These are phyloP conservation scores for Leuctra nigra DNA, from an alignment of 2,888 invertebrate species.

Conservation along the genomic window DNA sequence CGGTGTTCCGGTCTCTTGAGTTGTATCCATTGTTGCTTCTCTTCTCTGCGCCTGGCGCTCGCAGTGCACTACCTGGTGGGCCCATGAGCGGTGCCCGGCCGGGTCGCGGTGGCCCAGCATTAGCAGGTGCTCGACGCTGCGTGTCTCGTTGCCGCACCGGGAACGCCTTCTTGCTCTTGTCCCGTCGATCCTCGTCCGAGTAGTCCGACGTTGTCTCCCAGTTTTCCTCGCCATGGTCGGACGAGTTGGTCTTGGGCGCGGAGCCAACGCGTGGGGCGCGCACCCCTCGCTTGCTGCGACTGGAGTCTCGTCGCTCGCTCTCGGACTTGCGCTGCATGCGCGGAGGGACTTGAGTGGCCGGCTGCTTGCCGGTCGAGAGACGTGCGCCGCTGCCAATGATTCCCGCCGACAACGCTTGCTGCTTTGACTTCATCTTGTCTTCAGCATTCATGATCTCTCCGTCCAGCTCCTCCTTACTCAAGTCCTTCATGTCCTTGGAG, in stretches of 20 bases:
- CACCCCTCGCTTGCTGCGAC: constrained; percentile 24
- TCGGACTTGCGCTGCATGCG: constrained; percentile 28
- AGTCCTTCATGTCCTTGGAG: constrained; percentile 33
- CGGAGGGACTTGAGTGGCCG: constrained; percentile 27
- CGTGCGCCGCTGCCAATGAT: constrained; percentile 45
- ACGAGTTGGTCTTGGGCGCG: constrained; percentile 36
- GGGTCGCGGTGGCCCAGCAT: constrained; percentile 23
- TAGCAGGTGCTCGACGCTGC: constrained; percentile 9
- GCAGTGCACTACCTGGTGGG: constrained; percentile 29
- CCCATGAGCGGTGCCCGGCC: constrained; percentile 26
- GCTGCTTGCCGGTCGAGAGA: constrained; percentile 24
- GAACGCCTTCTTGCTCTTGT: constrained; percentile 35
- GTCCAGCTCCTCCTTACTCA: constrained; percentile 24
- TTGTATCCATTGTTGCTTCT: constrained; percentile 28
- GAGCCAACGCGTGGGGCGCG: constrained; percentile 6
- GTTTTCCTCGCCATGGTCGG: constrained; percentile 52
- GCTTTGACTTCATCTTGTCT: constrained; percentile 61
- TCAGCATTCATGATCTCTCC: constrained; percentile 23
- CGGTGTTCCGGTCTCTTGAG: constrained; percentile 1
- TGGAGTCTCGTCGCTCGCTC: constrained; percentile 24
- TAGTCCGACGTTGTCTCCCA: constrained; percentile 83
- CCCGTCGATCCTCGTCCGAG: constrained; percentile 50
- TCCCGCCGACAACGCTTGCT: constrained; percentile 61
- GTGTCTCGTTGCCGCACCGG: constrained; percentile 29
- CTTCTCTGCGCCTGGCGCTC: constrained; percentile 38